Percentiles rank a stretch among this genome's conserved stretches.
These are phyloP conservation scores for Heterohyrax brucei DNA, from an alignment of 2,797 vertebrate genomes.

Conservation along the genomic window DNA sequence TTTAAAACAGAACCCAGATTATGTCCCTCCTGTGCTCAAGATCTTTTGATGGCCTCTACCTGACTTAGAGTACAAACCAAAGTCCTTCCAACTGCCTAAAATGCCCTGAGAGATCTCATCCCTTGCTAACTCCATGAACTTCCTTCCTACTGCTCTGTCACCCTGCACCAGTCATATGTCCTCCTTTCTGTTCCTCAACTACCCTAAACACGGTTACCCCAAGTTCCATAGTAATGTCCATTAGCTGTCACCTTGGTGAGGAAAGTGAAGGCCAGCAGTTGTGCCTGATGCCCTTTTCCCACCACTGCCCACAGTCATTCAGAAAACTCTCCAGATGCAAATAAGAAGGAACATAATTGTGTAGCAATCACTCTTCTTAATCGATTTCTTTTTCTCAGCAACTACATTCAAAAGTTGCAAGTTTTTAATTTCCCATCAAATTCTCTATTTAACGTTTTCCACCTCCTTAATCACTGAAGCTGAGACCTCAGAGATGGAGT, in stretches of 20 bases:
- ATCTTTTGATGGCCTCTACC: no score
- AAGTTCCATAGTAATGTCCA: not conserved
- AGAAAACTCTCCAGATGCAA: conserved; percentile 18
- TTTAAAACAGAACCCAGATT: no score
- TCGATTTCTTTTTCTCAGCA: not conserved
- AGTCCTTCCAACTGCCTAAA: not conserved
- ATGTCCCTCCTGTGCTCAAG: no score
- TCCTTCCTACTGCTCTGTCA: not conserved
- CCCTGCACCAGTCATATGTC: not conserved
- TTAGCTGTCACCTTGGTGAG: not conserved
- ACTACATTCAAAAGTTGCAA: not conserved
- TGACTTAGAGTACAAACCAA: no score
- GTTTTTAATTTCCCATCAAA: not conserved
- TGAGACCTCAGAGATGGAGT: not conserved
- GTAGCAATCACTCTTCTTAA: not conserved
- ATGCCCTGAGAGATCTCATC: not conserved
- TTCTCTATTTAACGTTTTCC: not conserved
- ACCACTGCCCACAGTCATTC: not conserved
- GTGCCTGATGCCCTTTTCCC: not conserved
- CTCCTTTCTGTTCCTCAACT: not conserved
- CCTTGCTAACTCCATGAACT: not conserved
- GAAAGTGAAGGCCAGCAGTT: not conserved
- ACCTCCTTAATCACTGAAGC: not conserved
- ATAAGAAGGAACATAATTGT: not conserved
- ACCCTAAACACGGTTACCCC: not conserved